Conservation (phyloP, 2,797 vertebrate species). For the Gastrophryne carolinensis region DNA sequence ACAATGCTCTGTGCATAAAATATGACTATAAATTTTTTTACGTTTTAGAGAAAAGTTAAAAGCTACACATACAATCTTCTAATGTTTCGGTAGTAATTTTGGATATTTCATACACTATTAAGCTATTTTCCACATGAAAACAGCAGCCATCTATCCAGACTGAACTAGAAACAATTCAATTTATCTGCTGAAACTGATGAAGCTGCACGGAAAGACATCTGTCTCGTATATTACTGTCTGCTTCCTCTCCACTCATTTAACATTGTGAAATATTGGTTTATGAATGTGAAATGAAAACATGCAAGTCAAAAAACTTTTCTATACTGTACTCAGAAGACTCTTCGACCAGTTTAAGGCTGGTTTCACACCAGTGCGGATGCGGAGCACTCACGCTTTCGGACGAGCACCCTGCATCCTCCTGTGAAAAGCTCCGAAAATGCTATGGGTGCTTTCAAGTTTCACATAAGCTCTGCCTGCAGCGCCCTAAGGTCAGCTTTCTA, state of each 20-base stretch:
- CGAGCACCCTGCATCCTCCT: too few relatives aligned
- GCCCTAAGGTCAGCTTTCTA: too few relatives aligned
- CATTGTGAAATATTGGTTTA: constrained; percentile 24
- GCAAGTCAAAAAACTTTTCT: not conserved
- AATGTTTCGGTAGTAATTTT: constrained; percentile 26
- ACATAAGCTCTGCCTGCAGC: too few relatives aligned
- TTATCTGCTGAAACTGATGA: constrained; percentile 37
- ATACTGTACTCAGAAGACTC: too few relatives aligned
- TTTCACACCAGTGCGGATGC: too few relatives aligned
- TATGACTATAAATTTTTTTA: not conserved
- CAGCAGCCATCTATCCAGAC: not conserved
- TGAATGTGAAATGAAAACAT: not conserved
- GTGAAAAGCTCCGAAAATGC: too few relatives aligned
- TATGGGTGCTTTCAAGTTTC: too few relatives aligned
- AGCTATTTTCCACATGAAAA: constrained; percentile 25
- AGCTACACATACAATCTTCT: constrained; percentile 21
- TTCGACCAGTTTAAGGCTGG: too few relatives aligned
- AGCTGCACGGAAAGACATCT: constrained; percentile 14
- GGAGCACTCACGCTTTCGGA: too few relatives aligned
- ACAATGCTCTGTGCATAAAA: constrained; percentile 51
- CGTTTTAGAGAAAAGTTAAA: not conserved
- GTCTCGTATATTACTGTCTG: not conserved
- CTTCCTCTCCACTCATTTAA: not conserved
- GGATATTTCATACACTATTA: constrained; percentile 19
- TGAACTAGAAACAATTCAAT: constrained; percentile 8